phyloP scores from a whole-genome alignment of 2,113 vertebrate genomes.

The Bombycilla garrulus region DNA sequence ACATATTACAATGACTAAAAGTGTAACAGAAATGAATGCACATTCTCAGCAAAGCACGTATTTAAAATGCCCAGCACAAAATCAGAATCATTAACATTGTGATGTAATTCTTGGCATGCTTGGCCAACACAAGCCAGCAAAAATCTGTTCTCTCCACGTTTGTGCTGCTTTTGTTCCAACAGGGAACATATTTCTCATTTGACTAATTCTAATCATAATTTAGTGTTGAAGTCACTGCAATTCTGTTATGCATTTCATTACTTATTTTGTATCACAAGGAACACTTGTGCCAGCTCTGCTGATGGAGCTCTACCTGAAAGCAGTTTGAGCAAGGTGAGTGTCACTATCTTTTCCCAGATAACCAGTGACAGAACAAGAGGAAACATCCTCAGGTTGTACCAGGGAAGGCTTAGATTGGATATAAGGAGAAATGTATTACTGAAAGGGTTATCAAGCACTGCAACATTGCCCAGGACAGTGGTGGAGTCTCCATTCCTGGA shows the following conservation, averaged over 20 bases:
- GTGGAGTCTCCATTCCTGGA: neutral
- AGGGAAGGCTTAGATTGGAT: neutral
- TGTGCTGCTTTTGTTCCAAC: neutral
- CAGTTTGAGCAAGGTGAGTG: rapidly evolving
- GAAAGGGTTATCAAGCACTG: neutral
- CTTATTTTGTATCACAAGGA: neutral
- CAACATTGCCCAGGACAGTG: neutral
- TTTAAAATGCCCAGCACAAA: neutral
- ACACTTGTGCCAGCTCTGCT: neutral
- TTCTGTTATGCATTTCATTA: neutral
- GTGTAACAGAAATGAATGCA: neutral
- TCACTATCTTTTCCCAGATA: neutral
- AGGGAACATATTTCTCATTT: neutral
- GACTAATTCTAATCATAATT: neutral
- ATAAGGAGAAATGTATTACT: neutral
- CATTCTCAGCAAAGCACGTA: neutral
- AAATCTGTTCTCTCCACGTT: neutral
- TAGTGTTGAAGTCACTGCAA: neutral
- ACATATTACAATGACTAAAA: neutral
- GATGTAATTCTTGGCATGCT: neutral
- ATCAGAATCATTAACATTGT: neutral
- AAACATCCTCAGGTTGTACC: neutral
- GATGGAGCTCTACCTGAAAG: neutral
- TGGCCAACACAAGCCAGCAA: neutral
- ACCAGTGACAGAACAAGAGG: neutral